phyloP scores from a whole-genome alignment of 2,888 invertebrate species.

The Tryphoninae sp. region DNA sequence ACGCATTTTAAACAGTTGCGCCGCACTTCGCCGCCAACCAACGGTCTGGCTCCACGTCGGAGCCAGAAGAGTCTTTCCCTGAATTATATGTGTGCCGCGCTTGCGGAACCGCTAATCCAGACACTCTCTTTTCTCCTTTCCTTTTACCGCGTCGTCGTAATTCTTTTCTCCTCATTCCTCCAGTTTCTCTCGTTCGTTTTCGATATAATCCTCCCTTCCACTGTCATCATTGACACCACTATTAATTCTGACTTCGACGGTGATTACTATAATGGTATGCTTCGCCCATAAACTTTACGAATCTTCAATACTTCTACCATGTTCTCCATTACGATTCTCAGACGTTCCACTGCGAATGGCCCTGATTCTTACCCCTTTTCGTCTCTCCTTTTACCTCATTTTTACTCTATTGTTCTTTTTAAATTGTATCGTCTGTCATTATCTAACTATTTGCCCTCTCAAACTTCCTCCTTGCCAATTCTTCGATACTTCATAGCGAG shows the following conservation, averaged over 20 bases:
- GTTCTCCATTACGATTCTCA: too few relatives aligned
- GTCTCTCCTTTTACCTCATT: too few relatives aligned
- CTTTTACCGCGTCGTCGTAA: constrained; percentile 4
- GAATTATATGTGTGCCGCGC: constrained; percentile 65
- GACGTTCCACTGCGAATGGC: too few relatives aligned
- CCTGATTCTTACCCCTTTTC: too few relatives aligned
- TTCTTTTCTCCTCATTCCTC: constrained; percentile 18
- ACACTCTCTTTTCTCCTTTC: constrained; percentile 46
- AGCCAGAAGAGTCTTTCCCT: constrained; percentile 63
- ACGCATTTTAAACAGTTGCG: constrained; percentile 64
- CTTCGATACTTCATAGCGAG: too few relatives aligned
- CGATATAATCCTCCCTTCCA: constrained; percentile 34
- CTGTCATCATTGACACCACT: constrained; percentile 14
- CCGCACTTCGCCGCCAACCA: constrained; percentile 24
- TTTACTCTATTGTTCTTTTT: too few relatives aligned
- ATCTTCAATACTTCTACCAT: too few relatives aligned
- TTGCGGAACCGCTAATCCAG: constrained; percentile 65
- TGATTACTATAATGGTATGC: background rate
- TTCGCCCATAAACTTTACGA: background rate
- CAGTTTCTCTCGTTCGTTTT: constrained; percentile 27
- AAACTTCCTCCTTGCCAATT: too few relatives aligned
- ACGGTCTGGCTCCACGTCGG: constrained; percentile 53
- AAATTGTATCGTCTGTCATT: too few relatives aligned
- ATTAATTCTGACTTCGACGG: constrained; percentile 5
- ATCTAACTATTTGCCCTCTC: too few relatives aligned